Evolutionary conservation across 2,797 vertebrate species (phyloP), one percentile per base, ranked within the genome.

Genomic region (Enteromius trimaculatus): DNA sequence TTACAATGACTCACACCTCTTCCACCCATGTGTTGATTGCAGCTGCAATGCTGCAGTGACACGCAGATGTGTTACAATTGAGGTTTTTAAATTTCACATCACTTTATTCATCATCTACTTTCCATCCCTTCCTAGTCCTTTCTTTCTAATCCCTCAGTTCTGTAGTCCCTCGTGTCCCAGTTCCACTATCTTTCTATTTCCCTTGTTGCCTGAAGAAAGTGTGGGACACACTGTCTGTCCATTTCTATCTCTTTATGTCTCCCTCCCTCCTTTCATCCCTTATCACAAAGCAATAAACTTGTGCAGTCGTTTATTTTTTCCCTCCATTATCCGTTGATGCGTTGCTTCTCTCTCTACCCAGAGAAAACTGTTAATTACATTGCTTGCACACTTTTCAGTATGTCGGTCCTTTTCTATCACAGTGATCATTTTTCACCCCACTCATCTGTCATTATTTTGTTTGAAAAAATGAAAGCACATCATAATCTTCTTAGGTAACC

Each of bases 251-350:
- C 39, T 70, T 58, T 42, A 31, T 53, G 42, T 77, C 39, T 47
- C 11, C 34, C 69, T 34, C 39, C 9, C 23, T 64, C 26, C 71
- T 80, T 64, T 84, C 49, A 77, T 74, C 79, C 51, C 60, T 58
- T 76, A 75, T 85, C 49, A 80, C 83, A 78, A 83, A 83, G 81
- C 74, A 60, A 77, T 66, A 60, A 9, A 78, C 65, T 69, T 53
- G 21, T 37, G 14, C 31, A 82, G 42, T 51, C 10, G 26, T 81
- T 53, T 83, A 83, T 72, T 85, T 64, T 19, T 64, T 14, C 1
- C 49, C 21, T 69, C 62, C 11, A 51, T 78, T 23, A 16, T 72
- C 26, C 47, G 64, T 39, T 4, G 14, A 26, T n/a, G 65, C 80
- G 65, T 39, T 82, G 37, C 71, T 51, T 31, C 1, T 31, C 34